Evolutionary conservation across 2,797 vertebrate species (phyloP).

Genomic region (Eurystomus glaucurus): DNA sequence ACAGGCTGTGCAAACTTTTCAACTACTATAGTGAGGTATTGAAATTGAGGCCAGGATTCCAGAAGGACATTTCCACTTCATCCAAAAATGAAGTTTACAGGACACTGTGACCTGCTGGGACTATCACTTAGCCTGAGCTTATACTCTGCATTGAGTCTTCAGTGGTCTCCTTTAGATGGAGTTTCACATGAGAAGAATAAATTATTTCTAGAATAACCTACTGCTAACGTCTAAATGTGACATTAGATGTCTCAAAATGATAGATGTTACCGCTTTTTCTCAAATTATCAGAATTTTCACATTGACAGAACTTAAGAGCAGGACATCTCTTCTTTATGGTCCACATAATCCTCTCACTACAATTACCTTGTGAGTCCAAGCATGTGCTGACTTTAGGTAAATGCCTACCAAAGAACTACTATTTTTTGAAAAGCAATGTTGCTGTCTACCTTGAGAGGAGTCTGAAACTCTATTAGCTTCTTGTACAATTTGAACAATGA

Average conservation of each 20-base stretch:
- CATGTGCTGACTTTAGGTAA: neutral
- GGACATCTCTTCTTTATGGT: neutral
- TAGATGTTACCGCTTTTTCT: neutral
- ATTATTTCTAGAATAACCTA: neutral
- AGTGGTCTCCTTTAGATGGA: neutral
- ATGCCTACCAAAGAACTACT: neutral
- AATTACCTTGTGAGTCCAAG: neutral
- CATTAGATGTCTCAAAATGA: neutral
- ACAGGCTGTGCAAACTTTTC: neutral
- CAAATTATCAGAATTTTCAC: neutral
- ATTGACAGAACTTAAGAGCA: neutral
- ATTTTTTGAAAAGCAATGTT: neutral
- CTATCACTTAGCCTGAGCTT: neutral
- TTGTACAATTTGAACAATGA: neutral
- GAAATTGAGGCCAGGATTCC: neutral
- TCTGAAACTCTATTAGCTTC: neutral
- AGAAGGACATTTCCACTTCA: neutral
- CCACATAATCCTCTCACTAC: rapidly evolving
- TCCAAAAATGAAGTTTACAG: neutral
- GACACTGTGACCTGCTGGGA: neutral
- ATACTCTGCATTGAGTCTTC: neutral
- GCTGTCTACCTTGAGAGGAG: neutral
- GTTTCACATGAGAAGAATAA: neutral
- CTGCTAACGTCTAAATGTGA: neutral
- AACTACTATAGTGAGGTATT: neutral